Percentiles rank a stretch among this genome's conserved stretches.
phyloP scores from a whole-genome alignment of 2,888 invertebrate genomes.

The Athalia rosae region DNA sequence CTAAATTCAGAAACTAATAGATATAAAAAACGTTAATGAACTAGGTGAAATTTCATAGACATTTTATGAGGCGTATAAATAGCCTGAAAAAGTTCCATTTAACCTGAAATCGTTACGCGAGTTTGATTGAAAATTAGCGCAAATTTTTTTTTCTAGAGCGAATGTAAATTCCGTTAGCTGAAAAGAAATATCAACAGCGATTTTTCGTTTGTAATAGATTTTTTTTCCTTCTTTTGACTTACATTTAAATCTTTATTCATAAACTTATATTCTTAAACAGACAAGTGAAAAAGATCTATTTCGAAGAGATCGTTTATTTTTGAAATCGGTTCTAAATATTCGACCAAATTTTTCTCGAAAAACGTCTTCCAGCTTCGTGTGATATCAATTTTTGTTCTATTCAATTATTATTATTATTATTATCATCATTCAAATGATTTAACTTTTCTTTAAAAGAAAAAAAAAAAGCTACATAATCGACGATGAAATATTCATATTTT shows the following conservation, averaged over 20 bases:
- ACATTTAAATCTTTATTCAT: slow-evolving; percentile 60
- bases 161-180: neutral
- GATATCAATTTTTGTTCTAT: neutral
- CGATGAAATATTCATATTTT: slow-evolving; percentile 10
- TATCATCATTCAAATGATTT: neutral
- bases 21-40: too few species aligned
- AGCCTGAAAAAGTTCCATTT: neutral
- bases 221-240: slow-evolving; percentile 24
- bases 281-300: neutral
- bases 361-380: too few species aligned
- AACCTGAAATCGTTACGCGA: slow-evolving; percentile 15
- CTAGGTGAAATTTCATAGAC: neutral
- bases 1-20: too few species aligned
- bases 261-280: slow-evolving; percentile 56
- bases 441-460: too few species aligned
- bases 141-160: neutral
- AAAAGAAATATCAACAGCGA: slow-evolving; percentile 10
- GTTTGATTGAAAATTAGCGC: neutral
- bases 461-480: slow-evolving; percentile 2
- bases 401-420: neutral
- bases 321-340: neutral
- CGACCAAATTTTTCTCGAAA: neutral
- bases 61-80: neutral
- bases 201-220: neutral
- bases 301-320: neutral